Base-by-base conservation (phyloP, 2,797 vertebrate species). In the Threskiornis aethiopicus region DNA sequence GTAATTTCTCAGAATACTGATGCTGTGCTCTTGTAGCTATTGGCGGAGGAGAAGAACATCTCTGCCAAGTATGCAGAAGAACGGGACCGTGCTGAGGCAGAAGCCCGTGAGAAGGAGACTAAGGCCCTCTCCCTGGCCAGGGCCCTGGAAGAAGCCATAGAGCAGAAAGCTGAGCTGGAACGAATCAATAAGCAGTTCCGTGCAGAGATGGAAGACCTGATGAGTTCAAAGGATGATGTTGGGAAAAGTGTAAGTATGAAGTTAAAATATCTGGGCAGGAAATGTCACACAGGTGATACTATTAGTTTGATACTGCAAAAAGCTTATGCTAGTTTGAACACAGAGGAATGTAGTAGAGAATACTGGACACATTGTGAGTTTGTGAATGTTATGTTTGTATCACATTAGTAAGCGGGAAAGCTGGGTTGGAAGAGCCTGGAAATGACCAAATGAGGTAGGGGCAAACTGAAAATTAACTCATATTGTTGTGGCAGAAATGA, bases 71-170 rank as follows among this genome's bases (percentile, higher is more conserved):
- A 99, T 0, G 99, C 99, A 0, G 99, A 99, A 95, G 99, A 99
- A 71, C 98, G 99, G 1, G 99, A 99, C 97, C 98, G 98, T 0
- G 99, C 99, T 3, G 99, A 99, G 97, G 99, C 99, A 0, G 99
- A 99, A 97, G 99, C 99, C 25, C 98, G 99, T 3, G 99, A 99
- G 98, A 99, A 99, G 97, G 99, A 99, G 97, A 99, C 99, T 4
- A 98, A 99, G 16, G 98, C 99, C 0, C 98, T 99, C 75, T 98
- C 99, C 2, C 93, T 99, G 92, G 98, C 99, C 83, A 99, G 99
- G 11, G 98, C 99, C 69, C 98, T 99, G 83, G 99, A 99, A 72
- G 96, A 98, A 89, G 97, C 99, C 90, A 96, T 98, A 64, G 99
- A 99, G 95, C 52, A 98, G 83, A 99, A 99, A 97, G 99, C 99